A percentile compares a stretch with the other conserved stretches of the same genome.
Conservation (phyloP, 2,888 invertebrate species). For the Pseudanteris insignis region DNA sequence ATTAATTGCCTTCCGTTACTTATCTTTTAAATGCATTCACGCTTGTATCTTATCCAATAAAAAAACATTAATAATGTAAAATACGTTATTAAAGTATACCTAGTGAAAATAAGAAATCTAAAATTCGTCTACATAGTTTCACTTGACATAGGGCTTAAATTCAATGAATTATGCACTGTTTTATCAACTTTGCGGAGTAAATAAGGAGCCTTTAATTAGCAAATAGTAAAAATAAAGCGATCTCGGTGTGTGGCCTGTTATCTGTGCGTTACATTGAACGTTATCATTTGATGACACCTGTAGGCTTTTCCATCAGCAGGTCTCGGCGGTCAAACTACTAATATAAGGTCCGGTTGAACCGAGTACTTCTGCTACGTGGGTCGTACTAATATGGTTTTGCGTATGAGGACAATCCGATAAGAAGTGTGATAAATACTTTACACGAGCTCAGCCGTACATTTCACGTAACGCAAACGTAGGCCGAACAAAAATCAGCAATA, state of each 20-base stretch:
- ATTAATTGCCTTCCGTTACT: too few relatives aligned
- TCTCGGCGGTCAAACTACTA: slow-evolving; percentile 29
- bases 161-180: too few relatives aligned
- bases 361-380: slow-evolving; percentile 50
- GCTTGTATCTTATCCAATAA: not conserved
- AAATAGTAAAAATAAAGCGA: slow-evolving; percentile 16
- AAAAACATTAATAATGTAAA: not conserved
- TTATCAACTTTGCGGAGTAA: too few relatives aligned
- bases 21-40: too few relatives aligned
- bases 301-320: slow-evolving; percentile 32
- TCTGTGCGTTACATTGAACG: slow-evolving; percentile 19
- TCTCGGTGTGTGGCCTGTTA: slow-evolving; percentile 19
- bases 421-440: slow-evolving; percentile 53
- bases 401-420: slow-evolving; percentile 48
- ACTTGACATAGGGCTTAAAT: too few relatives aligned
- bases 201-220: slow-evolving; percentile 3
- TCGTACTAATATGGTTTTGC: slow-evolving; percentile 60
- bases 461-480: slow-evolving; percentile 25
- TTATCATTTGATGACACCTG: slow-evolving; percentile 38
- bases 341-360: slow-evolving; percentile 29
- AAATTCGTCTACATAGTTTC: too few relatives aligned
- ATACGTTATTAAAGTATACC: too few relatives aligned
- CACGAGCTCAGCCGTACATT: slow-evolving; percentile 24
- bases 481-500: slow-evolving; percentile 22
- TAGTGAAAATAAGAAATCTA: too few relatives aligned